Base-by-base conservation (phyloP, 2,888 invertebrate genomes). In the Orchestes rusci region DNA sequence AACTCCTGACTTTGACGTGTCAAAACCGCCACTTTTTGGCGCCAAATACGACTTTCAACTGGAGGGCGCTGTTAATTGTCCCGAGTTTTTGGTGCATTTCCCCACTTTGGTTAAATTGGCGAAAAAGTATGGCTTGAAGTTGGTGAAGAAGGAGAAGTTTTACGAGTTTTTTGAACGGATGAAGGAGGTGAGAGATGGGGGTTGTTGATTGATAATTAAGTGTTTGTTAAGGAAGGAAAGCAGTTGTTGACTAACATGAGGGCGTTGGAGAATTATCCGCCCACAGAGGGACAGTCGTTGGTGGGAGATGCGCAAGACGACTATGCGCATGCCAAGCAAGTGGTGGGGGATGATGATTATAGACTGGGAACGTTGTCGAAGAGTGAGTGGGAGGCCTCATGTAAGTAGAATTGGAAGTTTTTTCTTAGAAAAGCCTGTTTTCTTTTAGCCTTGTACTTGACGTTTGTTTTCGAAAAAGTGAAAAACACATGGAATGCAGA, bases 1-100 rank as follows among this genome's bases (percentile, higher is more conserved):
- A 20, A 76, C 80, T 52, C 78, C 87, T 56, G 72, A 80, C 41
- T 81, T 80, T 66, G 79, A 84, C 56, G 72, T 74, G 53, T 65
- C 71, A 36, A 75, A 78, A 8, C 80, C 80, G 56, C 90, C 93
- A 1, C 69, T 97, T 15, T 99, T 99, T 73, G 97, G 97, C 29
- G 93, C 87, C 15, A 89, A 91, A 64, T 97, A 97, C 72, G 82
- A 93, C 68, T 99, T 99, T 67, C 83, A 88, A 61, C 72, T 99
- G 55, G 93, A 97, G 63, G 95, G 89, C 27, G 94, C 94, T 4
- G 97, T 99, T 1, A 84, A 99, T 66, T 99, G 99, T 67, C 99
- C 99, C 1, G 99, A 99, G 67, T 99, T 96, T 72, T 74, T 99
- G 45, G 94, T 97, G 12, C 84, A 97, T 69, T 91, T 96, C 68